Evolutionary conservation across 37 sponge, comb jelly and placozoan genomes (phyloP).

Genomic region (Mnemiopsis leidyi): DNA sequence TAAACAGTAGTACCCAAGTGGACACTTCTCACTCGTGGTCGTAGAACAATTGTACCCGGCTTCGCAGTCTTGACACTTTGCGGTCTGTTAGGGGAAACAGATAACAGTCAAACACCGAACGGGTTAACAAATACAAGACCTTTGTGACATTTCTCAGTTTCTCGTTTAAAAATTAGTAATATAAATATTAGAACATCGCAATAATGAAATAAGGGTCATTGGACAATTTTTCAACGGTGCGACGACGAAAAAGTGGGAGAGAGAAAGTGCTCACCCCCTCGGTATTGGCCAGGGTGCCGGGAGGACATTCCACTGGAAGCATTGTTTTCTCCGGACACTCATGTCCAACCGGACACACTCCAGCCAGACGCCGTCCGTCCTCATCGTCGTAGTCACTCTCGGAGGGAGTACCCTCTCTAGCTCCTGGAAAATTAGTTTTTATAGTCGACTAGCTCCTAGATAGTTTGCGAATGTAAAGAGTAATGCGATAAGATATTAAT

Average conservation of each 20-base stretch:
- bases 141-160: too few relatives aligned
- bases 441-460: too few relatives aligned
- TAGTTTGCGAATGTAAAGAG: too few relatives aligned
- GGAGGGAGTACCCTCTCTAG: background rate
- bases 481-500: too few relatives aligned
- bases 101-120: too few relatives aligned
- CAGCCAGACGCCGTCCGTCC: background rate
- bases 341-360: constrained; percentile 47
- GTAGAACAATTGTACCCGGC: constrained; percentile 43
- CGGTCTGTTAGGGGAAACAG: background rate
- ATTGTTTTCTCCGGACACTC: background rate
- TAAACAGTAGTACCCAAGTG: constrained; percentile 52
- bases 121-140: too few relatives aligned
- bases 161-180: too few relatives aligned
- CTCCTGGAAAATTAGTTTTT: too few relatives aligned
- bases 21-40: constrained; percentile 10
- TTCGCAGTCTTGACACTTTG: constrained; percentile 33
- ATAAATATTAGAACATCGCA: too few relatives aligned
- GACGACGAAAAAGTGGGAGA: too few relatives aligned
- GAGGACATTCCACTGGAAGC: background rate
- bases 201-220: too few relatives aligned
- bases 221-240: too few relatives aligned
- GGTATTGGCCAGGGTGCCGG: background rate
- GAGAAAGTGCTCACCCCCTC: constrained; percentile 20
- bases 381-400: background rate